Base-by-base conservation (phyloP, 2,888 invertebrate genomes). In the Prenolepis imparis region DNA sequence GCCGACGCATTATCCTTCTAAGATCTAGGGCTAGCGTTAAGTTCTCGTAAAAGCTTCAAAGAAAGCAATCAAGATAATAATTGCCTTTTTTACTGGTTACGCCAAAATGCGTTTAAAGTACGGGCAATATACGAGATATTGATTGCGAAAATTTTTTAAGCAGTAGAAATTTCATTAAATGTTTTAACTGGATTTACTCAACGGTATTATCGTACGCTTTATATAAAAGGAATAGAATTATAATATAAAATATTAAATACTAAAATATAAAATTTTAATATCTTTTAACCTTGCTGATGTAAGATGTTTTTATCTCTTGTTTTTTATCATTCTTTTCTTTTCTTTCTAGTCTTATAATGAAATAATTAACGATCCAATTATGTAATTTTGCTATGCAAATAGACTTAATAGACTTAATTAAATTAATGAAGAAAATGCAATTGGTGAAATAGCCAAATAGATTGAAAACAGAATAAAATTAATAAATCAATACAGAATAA, bases 21-120 rank as follows among this genome's bases (percentile, higher is more conserved):
- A 55, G 75, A 77, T 24, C 36, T 64, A 21, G 21, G 32, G 57
- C 6, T 78, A 59, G 44, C 59, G 36, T 36, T 36, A 48, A 48
- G 44, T 44, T 68, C 59, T 21, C 44, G 70, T 36, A 70, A 78
- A 59, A 78, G 59, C 18, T 12, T 21, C 59, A 18, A 36, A 70
- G 44, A 59, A 70, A 59, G 36, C 70, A 41, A 48, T 78, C 9
- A 32, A 41, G 78, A 36, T 70, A 64, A 75, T 75, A 70, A 78
- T 78, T 59, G 59, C 32, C 15, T 70, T 44, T 28, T 70, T 61
- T 44, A 44, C 2, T 24, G 55, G 21, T 68, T 36, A 70, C 18
- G 57, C 21, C 15, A 18, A 18, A 68, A 36, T 78, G 39, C 18
- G 11, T 21, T 59, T 12, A 6, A 48, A 18, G 39, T 8, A 24